Percentiles rank a stretch among this genome's conserved stretches.
Evolutionary conservation across 2,888 invertebrate species (phyloP).

Genomic region (Caenorhabditis sp.): DNA sequence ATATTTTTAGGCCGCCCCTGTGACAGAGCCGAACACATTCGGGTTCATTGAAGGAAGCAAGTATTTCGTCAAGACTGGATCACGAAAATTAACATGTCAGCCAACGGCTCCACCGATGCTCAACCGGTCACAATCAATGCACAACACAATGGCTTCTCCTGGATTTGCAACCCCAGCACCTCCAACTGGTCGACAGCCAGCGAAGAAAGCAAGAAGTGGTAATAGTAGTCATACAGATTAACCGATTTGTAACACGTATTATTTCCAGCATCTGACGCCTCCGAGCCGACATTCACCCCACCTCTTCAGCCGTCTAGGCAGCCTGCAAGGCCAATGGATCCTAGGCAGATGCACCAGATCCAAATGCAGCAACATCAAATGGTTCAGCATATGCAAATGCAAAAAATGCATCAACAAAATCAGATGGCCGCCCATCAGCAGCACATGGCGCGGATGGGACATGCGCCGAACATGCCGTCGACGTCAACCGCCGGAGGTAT

Average conservation of each 20-base stretch:
- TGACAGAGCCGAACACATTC: conserved; percentile 56
- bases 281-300: conserved; percentile 41
- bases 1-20: conserved; percentile 22
- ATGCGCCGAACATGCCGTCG: background rate
- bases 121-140: conserved; percentile 51
- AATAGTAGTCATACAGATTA: too few relatives aligned
- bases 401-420: conserved; percentile 40
- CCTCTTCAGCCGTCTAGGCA: conserved; percentile 32
- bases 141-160: conserved; percentile 28
- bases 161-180: conserved; percentile 18
- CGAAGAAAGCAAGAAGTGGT: conserved; percentile 58
- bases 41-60: conserved; percentile 62
- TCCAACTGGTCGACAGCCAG: conserved; percentile 34
- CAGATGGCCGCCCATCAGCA: conserved; percentile 43
- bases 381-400: conserved; percentile 52
- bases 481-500: conserved; percentile 3
- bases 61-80: conserved; percentile 40
- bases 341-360: conserved; percentile 32
- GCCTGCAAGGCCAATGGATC: conserved; percentile 8
- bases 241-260: background rate
- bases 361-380: conserved; percentile 27
- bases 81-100: conserved; percentile 26
- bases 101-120: conserved; percentile 36
- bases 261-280: conserved; percentile 51
- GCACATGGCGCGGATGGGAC: conserved; percentile 23